These are phyloP conservation scores for Mesoligia furuncula DNA, from an alignment of 2,888 invertebrate genomes.

Conservation along the genomic window DNA sequence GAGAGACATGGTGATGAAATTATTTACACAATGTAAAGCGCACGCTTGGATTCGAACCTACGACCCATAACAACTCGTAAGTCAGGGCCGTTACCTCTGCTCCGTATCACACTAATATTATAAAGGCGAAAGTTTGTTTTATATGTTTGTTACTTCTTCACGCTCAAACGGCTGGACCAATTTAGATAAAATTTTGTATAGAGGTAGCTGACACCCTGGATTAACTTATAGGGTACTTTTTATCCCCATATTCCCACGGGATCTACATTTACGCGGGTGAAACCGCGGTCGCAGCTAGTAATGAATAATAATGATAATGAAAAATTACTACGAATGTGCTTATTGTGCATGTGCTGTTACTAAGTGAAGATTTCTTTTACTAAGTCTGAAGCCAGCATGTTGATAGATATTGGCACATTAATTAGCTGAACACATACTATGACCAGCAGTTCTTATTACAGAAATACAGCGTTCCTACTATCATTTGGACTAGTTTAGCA, in stretches of 20 bases:
- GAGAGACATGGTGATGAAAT: background rate
- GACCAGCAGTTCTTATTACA: background rate
- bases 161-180: no score
- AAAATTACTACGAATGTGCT: background rate
- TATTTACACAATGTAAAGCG: background rate
- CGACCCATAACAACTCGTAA: background rate
- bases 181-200: no score
- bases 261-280: no score
- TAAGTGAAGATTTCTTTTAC: background rate
- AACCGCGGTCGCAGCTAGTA: background rate
- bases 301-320: background rate
- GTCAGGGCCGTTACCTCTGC: no score
- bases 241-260: no score
- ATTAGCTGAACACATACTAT: background rate
- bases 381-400: no score
- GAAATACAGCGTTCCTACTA: constrained; percentile 2
- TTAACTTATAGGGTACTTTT: no score
- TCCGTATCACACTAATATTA: background rate
- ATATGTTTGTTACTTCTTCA: no score
- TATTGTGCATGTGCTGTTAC: background rate
- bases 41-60: background rate
- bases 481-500: background rate
- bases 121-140: no score
- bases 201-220: no score
- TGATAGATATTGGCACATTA: background rate